Percentiles rank a stretch among this genome's conserved stretches.
Evolutionary conservation across 1,140 invertebrate species (phyloP).

Genomic region (Latrodectus geometricus): DNA sequence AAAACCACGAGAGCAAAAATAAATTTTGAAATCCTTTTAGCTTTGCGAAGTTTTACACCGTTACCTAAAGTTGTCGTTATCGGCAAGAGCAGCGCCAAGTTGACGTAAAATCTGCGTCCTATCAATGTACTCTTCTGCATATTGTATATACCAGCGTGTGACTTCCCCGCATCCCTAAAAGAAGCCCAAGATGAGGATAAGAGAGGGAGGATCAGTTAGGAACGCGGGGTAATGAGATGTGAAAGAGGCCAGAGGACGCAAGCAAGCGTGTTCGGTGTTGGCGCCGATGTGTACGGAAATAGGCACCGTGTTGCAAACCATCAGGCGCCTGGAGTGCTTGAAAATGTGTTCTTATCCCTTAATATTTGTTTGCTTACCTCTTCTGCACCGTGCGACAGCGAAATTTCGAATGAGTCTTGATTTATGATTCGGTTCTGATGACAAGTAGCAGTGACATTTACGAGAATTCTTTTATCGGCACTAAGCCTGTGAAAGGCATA

Average conservation of each 20-base stretch:
- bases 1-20: background rate
- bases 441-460: background rate
- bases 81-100: slow-evolving; percentile 12
- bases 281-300: slow-evolving; percentile 54
- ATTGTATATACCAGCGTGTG: slow-evolving; percentile 13
- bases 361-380: background rate
- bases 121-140: slow-evolving; percentile 38
- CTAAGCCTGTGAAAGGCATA: background rate
- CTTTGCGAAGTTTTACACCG: background rate
- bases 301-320: background rate
- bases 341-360: slow-evolving; percentile 19
- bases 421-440: background rate
- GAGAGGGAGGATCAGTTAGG: background rate
- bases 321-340: slow-evolving; percentile 4
- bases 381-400: background rate
- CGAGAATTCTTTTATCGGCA: background rate
- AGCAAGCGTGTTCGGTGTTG: slow-evolving; percentile 53
- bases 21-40: background rate
- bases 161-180: background rate
- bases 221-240: slow-evolving; percentile 54
- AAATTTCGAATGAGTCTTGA: background rate
- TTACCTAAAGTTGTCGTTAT: slow-evolving; percentile 5
- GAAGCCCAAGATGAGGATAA: background rate
- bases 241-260: slow-evolving; percentile 31
- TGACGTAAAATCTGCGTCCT: slow-evolving; percentile 22